Evolutionary conservation across 2,888 invertebrate genomes (phyloP), one percentile per base, ranked within the genome.

Genomic region (Limnephilus rhombicus): DNA sequence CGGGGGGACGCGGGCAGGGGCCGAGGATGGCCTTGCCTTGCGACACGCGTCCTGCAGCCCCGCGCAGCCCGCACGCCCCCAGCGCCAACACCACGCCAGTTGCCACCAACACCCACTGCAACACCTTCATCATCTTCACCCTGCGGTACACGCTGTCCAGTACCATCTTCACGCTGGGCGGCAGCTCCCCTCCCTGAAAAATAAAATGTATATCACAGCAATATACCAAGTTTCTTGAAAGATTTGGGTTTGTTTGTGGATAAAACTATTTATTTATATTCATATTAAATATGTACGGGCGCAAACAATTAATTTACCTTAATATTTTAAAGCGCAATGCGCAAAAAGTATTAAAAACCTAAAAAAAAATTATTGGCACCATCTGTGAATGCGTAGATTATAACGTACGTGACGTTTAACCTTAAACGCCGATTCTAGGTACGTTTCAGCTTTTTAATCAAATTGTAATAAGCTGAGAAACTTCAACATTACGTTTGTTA

Each of bases 21-120:
- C 12, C 45, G 15, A 15, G 49, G 87, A 53, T 4, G 82, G 41
- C 80, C 18, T 49, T 18, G 81, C 41, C 49, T 7, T 82, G 45
- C 12, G 49, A 12, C 18, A 82, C 82, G 85, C 53, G 68, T 4
- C 87, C 80, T 45, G 37, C 41, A 4, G 80, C 85, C 24, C 83
- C 92, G 89, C 85, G 81, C 88, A 92, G 53, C 53, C 81, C 91
- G 45, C 90, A 91, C 11, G 93, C 91, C 3, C 90, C 92, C 90
- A 93, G 81, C 93, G 94, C 94, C n/a, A 94, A 80, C 0, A 95
- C 41, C 0, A 96, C 87, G 0, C 96, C 95, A 0, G 94, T 68
- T 0, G 94, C 95, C 0, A 96, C 94, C 0, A 96, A 87, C 4
- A 95, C 83, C 96, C 96, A 96, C 45, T 96, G 95, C 0, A 95